phyloP scores from a whole-genome alignment of 2,797 vertebrate genomes.

The Pipistrellus pygmaeus region DNA sequence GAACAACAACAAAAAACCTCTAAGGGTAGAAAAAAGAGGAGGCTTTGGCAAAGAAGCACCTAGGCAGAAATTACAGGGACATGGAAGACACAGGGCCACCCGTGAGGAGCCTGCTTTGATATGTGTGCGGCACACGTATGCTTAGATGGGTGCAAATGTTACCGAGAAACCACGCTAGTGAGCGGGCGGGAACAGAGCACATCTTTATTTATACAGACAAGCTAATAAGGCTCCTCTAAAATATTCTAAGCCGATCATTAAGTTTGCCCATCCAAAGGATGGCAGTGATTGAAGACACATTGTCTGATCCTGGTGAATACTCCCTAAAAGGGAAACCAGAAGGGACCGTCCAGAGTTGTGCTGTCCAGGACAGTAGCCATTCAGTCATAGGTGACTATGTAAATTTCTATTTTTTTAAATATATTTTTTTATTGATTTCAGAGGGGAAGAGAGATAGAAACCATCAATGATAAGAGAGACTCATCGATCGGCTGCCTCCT shows the following conservation, averaged over 20 bases:
- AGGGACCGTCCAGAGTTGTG: background rate
- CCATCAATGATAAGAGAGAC: no score
- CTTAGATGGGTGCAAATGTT: background rate
- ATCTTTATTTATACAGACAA: constrained; percentile 75
- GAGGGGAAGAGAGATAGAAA: no score
- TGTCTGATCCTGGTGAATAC: background rate
- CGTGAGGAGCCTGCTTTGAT: constrained; percentile 81
- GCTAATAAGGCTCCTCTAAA: constrained; percentile 75
- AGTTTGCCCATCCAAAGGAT: constrained; percentile 81
- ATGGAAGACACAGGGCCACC: constrained; percentile 82
- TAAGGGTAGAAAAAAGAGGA: constrained; percentile 82
- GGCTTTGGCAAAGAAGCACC: constrained; percentile 87
- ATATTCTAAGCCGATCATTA: constrained; percentile 80
- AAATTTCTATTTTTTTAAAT: constrained; percentile 8
- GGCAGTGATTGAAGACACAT: constrained; percentile 79
- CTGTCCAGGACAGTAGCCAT: background rate
- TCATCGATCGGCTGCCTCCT: no score
- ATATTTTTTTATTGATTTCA: no score
- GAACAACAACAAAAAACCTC: constrained; percentile 86
- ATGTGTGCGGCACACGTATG: background rate
- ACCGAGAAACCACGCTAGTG: constrained; percentile 17
- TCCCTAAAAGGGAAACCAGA: constrained; percentile 49
- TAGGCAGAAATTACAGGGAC: constrained; percentile 84
- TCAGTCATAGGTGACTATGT: constrained; percentile 1
- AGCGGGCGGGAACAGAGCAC: constrained; percentile 43